Evolutionary conservation across 1,140 invertebrate species (phyloP), one percentile per base, ranked within the genome.

Genomic region (silkworm (Bombyx mori)): DNA sequence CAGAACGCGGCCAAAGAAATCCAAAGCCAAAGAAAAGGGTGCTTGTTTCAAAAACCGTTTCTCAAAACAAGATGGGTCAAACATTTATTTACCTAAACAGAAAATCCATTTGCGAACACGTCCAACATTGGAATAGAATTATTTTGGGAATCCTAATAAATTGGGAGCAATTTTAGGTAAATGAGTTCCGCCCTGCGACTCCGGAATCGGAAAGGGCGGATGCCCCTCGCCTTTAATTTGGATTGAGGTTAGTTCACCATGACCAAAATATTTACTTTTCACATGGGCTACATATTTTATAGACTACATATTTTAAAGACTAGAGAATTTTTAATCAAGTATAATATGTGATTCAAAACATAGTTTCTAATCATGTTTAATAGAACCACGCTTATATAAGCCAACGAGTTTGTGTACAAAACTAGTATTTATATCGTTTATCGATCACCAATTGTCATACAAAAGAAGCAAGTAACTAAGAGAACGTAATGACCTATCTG

Each of bases 131-230:
- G 60, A 51, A 62, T 52, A 51, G 52, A 68, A 63, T 71, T 65
- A 68, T 68, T 65, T 54, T 56, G 62, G 55, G 61, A 69, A 66
- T 69, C 66, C 62, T 64, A 70, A 69, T 65, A 69, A 70, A 69
- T 73, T 67, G 68, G 59, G 49, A 62, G 65, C 60, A 66, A 68
- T 73, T 69, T 67, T 70, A 66, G 63, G 65, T 63, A 70, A 67
- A 69, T 67, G 70, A 68, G 61, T 67, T 61, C 58, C 57, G 53
- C 53, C 56, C 58, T 47, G 54, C 57, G 59, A 48, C 57, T 48
- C 42, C 49, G 54, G 53, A 61, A 69, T 67, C 67, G 61, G 54
- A 61, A 65, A 69, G 61, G 63, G 61, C 58, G 58, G 60, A 63
- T 56, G 58, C 47, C 62, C 64, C 54, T 61, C 57, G 50, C 56